These are phyloP conservation scores for Peromyscus leucopus DNA, from an alignment of 2,113 vertebrate genomes.

Conservation along the genomic window DNA sequence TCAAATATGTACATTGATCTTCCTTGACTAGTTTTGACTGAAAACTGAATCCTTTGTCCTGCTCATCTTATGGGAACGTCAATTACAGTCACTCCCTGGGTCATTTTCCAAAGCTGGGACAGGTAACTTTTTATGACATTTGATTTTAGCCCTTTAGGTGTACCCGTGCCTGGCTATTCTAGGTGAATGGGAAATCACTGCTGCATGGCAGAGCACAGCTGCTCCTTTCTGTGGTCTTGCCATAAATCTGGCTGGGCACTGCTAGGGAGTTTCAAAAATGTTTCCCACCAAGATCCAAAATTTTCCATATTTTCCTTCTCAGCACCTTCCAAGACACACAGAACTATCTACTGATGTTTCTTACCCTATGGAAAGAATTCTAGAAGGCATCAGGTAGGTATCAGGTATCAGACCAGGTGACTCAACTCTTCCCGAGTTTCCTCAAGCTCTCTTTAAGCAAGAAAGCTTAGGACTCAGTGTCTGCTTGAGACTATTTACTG, in stretches of 20 bases:
- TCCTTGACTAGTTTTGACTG: slow-evolving; percentile 8
- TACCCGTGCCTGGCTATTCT: background rate
- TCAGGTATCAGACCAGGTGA: background rate
- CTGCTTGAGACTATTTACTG: background rate
- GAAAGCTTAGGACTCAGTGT: background rate
- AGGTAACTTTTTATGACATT: background rate
- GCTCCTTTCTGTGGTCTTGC: background rate
- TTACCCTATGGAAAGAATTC: background rate
- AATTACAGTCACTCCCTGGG: background rate
- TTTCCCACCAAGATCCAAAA: background rate
- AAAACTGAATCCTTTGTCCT: background rate
- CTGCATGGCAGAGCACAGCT: background rate
- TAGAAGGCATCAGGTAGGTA: background rate
- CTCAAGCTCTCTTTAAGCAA: background rate
- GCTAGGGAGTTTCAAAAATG: background rate
- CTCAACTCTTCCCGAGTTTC: background rate
- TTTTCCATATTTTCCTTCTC: background rate
- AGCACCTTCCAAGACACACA: background rate
- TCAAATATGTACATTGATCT: background rate
- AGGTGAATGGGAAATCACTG: background rate
- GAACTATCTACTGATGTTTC: background rate
- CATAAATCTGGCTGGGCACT: background rate
- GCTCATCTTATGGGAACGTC: background rate
- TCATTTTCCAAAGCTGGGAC: background rate
- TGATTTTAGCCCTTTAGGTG: background rate